Conservation (phyloP, 1,140 invertebrate species). For the Tetramorium simillimum region DNA sequence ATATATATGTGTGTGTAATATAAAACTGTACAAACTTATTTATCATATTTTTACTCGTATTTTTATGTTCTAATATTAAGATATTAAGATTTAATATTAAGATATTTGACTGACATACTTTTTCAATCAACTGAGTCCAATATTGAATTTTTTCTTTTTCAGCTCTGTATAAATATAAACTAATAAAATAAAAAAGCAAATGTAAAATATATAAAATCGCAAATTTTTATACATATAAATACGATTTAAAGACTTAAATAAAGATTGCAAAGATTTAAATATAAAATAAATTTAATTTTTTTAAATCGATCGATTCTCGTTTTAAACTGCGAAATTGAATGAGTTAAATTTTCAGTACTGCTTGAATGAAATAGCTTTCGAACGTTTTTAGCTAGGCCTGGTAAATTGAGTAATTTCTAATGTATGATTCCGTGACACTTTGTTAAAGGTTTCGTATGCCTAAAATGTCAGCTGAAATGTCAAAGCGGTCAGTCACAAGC, state of each 20-base stretch:
- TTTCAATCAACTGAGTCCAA: background rate
- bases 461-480: slow-evolving; percentile 63
- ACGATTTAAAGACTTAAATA: too few species aligned
- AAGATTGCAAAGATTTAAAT: too few species aligned
- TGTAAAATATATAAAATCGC: too few species aligned
- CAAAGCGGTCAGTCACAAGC: background rate
- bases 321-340: background rate
- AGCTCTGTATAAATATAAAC: too few species aligned
- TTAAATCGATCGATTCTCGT: background rate
- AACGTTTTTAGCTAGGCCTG: background rate
- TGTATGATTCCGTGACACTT: background rate
- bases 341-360: background rate
- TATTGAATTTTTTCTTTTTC: too few species aligned
- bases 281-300: too few species aligned
- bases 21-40: background rate
- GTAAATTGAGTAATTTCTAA: background rate
- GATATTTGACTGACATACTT: background rate
- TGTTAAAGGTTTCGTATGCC: slow-evolving; percentile 8
- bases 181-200: too few species aligned
- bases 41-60: background rate
- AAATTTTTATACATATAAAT: too few species aligned
- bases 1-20: too few species aligned
- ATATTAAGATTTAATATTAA: slow-evolving; percentile 15
- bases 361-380: background rate
- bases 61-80: background rate